phyloP scores from a whole-genome alignment of 2,113 vertebrate species.

The Corvus moneduloides region DNA sequence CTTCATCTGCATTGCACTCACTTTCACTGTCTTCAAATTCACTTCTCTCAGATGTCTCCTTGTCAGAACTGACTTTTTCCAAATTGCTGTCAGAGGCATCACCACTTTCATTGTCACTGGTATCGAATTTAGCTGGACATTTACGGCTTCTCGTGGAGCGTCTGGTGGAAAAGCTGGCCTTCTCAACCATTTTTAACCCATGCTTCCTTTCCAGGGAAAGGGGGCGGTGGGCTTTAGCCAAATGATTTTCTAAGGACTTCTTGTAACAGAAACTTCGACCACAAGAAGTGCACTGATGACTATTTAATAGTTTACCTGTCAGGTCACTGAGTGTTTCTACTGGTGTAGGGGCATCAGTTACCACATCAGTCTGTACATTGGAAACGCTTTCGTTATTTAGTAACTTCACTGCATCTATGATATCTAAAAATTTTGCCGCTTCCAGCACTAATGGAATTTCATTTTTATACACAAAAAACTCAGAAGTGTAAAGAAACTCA shows the following conservation, averaged over 20 bases:
- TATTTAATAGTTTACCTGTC: slow-evolving; percentile 62
- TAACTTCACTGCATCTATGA: slow-evolving; percentile 91
- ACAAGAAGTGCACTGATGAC: slow-evolving; percentile 76
- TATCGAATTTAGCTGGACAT: slow-evolving; percentile 80
- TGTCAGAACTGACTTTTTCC: slow-evolving; percentile 61
- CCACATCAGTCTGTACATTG: slow-evolving; percentile 49
- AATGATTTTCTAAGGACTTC: slow-evolving; percentile 81
- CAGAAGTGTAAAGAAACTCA: slow-evolving; percentile 91
- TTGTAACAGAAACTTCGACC: slow-evolving; percentile 78
- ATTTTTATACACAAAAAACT: slow-evolving; percentile 84
- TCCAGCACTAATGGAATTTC: slow-evolving; percentile 86
- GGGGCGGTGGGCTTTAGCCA: slow-evolving; percentile 75
- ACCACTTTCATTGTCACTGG: slow-evolving; percentile 68
- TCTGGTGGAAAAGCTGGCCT: slow-evolving; percentile 66
- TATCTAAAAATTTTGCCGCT: slow-evolving; percentile 93
- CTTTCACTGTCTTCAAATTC: slow-evolving; percentile 74
- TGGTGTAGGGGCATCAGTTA: slow-evolving; percentile 22
- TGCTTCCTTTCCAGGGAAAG: slow-evolving; percentile 59
- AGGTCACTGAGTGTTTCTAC: slow-evolving; percentile 64
- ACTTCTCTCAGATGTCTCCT: slow-evolving; percentile 62
- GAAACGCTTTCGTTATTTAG: slow-evolving; percentile 77
- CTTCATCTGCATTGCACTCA: slow-evolving; percentile 68
- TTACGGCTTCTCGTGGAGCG: slow-evolving; percentile 84
- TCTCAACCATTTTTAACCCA: slow-evolving; percentile 74
- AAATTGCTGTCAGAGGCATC: slow-evolving; percentile 64